Base-by-base conservation (phyloP, 2,797 vertebrate species). In the Diglossa cyanea region DNA sequence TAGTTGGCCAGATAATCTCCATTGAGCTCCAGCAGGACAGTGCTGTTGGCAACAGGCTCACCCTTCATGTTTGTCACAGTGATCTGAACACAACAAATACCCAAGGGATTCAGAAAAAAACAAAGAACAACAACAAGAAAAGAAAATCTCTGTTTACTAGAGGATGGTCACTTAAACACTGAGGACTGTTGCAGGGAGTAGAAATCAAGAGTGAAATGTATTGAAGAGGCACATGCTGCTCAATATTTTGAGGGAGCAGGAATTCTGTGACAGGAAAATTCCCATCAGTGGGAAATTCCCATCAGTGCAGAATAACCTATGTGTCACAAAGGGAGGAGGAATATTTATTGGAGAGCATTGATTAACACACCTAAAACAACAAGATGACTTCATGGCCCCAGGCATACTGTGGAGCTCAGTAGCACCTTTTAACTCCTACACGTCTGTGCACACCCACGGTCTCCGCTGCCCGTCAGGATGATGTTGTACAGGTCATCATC, bases 11-110 rank as follows among this genome's bases (percentile, higher is more conserved):
- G 70, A 9, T 90, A 26, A 4, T 33, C 6, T 8, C 61, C 61
- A 9, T 63, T 84, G 40, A 99, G 40, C 35, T 98, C 92, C 63
- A 99, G 97, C 1, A 75, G 9, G 39, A 98, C 93, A 30, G 92
- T 92, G 31, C 91, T 89, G 35, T 58, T 15, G 10, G 92, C 63
- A 28, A 98, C 31, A 8, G 98, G 97, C 60, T 90, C 79, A 30
- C 70, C 93, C 20, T 97, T 67, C 31, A 81, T 17, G 54, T 96
- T 94, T 3, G 72, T 93, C 86, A 98, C 50, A 91, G 97, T 91
- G 33, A 99, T 89, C 98, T 99, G 93, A 39, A 83, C 30, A 93
- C 13, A 78, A 57, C 8, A 10, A 40, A 68, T 15, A 70, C 13
- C 8, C 63, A 77, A 71, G 30, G 9, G 20, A 77, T 77, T 93